phyloP scores from a whole-genome alignment of 64 coral and sea anemone genomes.

The Catalaphyllia jardinei region DNA sequence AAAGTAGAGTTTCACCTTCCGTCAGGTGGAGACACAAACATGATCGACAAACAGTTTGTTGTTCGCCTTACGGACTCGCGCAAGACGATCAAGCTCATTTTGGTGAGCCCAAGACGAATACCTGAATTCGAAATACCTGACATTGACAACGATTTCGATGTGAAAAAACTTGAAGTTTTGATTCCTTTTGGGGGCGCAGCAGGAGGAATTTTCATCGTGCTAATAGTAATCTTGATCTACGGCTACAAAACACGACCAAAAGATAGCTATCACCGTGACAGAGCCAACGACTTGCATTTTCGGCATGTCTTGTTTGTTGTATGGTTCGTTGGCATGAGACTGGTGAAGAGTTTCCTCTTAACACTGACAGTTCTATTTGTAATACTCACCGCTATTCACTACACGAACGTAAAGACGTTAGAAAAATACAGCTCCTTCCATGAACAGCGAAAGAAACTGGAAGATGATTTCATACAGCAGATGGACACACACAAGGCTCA shows the following conservation, averaged over 20 bases:
- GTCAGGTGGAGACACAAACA: conserved; percentile 73
- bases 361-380: conserved; percentile 70
- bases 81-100: conserved; percentile 57
- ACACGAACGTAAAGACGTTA: conserved; percentile 54
- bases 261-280: conserved; percentile 68
- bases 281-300: conserved; percentile 76
- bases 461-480: conserved; percentile 37
- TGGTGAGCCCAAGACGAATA: conserved; percentile 61
- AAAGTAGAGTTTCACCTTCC: conserved; percentile 72
- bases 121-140: conserved; percentile 55
- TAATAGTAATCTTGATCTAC: conserved; percentile 64
- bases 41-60: conserved; percentile 80
- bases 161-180: conserved; percentile 47
- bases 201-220: conserved; percentile 25
- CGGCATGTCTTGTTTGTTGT: conserved; percentile 81
- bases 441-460: conserved; percentile 8
- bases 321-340: conserved; percentile 75
- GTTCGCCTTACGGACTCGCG: conserved; percentile 57
- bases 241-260: conserved; percentile 85
- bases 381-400: conserved; percentile 67
- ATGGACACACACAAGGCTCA: conserved; percentile 66
- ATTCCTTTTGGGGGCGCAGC: conserved; percentile 47
- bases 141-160: conserved; percentile 52
- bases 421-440: conserved; percentile 55
- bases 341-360: conserved; percentile 77